Percentiles rank a stretch among this genome's conserved stretches.
Conservation (phyloP, 2,888 invertebrate genomes). For the Hymenopus coronatus region DNA sequence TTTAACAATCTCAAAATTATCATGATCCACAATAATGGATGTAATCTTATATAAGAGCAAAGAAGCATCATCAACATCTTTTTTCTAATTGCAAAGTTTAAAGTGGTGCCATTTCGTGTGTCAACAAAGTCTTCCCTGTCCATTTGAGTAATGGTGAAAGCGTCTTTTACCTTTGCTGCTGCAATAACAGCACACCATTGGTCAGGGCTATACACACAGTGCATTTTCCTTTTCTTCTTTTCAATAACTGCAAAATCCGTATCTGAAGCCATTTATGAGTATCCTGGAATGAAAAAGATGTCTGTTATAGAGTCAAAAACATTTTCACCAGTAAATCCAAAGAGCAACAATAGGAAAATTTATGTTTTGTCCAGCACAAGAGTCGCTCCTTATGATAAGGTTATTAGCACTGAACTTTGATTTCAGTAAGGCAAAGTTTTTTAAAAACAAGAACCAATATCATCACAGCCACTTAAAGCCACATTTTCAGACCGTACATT, state of each 20-base stretch:
- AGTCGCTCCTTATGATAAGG: background rate
- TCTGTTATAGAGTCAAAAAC: background rate
- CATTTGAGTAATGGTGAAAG: no score
- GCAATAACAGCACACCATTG: no score
- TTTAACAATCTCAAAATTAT: no score
- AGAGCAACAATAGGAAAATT: background rate
- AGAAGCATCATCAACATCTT: no score
- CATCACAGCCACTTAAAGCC: slow-evolving; percentile 7
- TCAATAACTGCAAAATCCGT: background rate
- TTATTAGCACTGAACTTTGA: no score
- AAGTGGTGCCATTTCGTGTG: no score
- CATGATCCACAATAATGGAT: no score
- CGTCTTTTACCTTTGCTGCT: no score
- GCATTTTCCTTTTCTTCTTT: background rate
- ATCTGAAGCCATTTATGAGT: background rate
- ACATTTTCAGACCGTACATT: slow-evolving; percentile 6
- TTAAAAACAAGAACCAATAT: background rate
- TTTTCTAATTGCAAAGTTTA: background rate
- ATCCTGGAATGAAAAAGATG: background rate
- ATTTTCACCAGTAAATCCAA: no score
- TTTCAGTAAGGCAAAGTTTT: background rate
- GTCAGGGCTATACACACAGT: background rate
- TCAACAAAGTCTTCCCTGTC: no score
- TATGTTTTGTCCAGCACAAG: slow-evolving; percentile 10
- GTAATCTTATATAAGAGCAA: no score